These are phyloP conservation scores for Phyllostomus hastatus DNA, from an alignment of 2,113 vertebrate genomes.

Conservation along the genomic window DNA sequence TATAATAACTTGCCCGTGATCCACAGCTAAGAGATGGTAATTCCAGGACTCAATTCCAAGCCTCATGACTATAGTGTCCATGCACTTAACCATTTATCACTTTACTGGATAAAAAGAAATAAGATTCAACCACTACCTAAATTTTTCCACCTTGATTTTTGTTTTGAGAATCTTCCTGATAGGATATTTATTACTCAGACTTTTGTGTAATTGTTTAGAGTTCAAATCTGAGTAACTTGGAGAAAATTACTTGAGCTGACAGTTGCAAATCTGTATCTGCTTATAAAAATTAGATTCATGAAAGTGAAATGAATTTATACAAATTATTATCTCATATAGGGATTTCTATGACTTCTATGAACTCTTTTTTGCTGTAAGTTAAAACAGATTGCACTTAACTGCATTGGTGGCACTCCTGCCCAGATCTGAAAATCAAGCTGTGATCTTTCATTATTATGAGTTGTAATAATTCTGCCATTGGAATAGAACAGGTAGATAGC, in stretches of 20 bases:
- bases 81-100: neutral
- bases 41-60: neutral
- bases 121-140: neutral
- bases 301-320: neutral
- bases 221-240: neutral
- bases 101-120: neutral
- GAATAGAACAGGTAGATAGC: fast-evolving
- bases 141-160: neutral
- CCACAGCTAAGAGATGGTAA: neutral
- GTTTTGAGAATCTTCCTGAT: neutral
- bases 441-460: neutral
- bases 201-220: neutral
- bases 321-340: neutral
- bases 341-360: neutral
- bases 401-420: neutral
- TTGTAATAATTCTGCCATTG: neutral
- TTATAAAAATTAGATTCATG: neutral
- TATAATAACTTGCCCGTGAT: neutral
- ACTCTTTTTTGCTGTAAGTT: neutral
- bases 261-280: neutral
- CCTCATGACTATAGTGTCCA: neutral
- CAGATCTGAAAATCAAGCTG: neutral
- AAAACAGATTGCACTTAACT: neutral
- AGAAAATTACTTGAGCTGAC: neutral
- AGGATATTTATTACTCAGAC: neutral